These are phyloP conservation scores for Hypomecis punctinalis DNA, from an alignment of 2,888 invertebrate genomes.

Conservation along the genomic window DNA sequence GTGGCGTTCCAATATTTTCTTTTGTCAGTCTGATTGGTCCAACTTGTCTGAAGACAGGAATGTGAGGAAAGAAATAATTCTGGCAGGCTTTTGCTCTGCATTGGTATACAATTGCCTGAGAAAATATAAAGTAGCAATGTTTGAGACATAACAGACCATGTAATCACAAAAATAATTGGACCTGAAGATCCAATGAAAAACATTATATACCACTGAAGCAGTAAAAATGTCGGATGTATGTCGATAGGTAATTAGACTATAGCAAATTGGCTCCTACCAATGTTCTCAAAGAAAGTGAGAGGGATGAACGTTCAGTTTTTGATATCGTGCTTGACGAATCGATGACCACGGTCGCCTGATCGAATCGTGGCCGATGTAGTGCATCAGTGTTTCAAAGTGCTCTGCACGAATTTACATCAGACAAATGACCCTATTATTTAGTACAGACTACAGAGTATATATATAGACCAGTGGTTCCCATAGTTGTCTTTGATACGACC, in stretches of 20 bases:
- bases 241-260: constrained; percentile 12
- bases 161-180: too few species aligned
- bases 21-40: too few species aligned
- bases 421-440: neutral
- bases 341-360: constrained; percentile 58
- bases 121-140: too few species aligned
- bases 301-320: constrained; percentile 50
- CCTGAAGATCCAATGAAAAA: neutral
- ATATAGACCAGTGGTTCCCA: too few species aligned
- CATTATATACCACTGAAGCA: neutral
- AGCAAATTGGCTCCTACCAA: constrained; percentile 8
- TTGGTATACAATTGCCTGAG: too few species aligned
- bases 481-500: too few species aligned
- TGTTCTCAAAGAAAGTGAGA: constrained; percentile 53
- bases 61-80: too few species aligned
- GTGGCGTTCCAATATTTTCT: too few species aligned
- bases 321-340: constrained; percentile 56
- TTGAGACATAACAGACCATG: too few species aligned
- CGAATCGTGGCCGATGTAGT: constrained; percentile 48
- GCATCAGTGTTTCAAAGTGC: constrained; percentile 44
- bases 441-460: too few species aligned
- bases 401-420: constrained; percentile 6
- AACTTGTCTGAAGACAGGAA: too few species aligned
- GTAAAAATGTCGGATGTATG: constrained; percentile 2
- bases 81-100: too few species aligned